phyloP scores from a whole-genome alignment of 2,888 invertebrate species.

The Diarsia dahlii region DNA sequence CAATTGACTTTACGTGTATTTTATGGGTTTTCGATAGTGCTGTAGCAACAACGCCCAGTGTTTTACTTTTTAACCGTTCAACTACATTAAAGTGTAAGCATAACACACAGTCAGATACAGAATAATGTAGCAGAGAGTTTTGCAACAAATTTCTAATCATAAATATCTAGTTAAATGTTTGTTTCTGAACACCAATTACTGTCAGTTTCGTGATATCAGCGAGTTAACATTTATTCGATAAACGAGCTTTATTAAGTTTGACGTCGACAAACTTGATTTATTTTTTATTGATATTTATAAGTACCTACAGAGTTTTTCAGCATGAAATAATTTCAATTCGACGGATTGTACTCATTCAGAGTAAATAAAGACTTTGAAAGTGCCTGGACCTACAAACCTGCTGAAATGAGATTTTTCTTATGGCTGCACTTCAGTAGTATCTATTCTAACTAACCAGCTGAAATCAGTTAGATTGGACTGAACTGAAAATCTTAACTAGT shows the following conservation, averaged over 20 bases:
- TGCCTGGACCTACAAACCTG: too few relatives aligned
- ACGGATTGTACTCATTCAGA: neutral
- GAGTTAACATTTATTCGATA: neutral
- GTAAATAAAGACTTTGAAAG: neutral
- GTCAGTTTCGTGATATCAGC: conserved; percentile 3
- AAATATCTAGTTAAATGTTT: neutral
- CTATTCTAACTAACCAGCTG: too few relatives aligned
- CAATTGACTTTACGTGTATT: neutral
- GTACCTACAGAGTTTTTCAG: neutral
- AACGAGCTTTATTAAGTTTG: neutral
- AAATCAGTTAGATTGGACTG: too few relatives aligned
- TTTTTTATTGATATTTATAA: neutral
- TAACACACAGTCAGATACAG: neutral
- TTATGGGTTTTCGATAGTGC: neutral
- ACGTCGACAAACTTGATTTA: neutral
- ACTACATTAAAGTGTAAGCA: neutral
- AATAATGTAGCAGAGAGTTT: neutral
- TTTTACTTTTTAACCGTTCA: neutral
- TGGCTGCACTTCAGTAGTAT: too few relatives aligned
- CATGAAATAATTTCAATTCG: neutral
- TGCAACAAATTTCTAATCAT: neutral
- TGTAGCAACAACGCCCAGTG: neutral
- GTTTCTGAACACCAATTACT: conserved; percentile 7
- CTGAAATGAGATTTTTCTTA: too few relatives aligned
- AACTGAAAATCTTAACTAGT: too few relatives aligned